phyloP scores from a whole-genome alignment of 1,140 invertebrate species.

The Calycopis cecrops region DNA sequence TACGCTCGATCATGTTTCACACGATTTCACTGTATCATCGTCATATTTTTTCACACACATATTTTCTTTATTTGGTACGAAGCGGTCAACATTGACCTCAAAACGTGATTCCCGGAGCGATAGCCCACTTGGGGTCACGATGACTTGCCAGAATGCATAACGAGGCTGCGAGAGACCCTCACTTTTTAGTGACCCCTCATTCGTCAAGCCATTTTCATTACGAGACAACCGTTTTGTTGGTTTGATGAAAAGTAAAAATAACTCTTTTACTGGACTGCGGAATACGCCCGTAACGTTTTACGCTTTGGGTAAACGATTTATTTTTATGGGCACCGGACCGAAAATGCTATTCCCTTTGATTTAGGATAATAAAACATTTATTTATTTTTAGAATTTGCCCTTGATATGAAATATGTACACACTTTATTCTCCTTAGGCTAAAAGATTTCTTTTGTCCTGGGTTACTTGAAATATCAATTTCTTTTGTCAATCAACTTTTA shows the following conservation, averaged over 20 bases:
- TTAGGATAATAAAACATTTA: not conserved
- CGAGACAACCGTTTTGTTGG: slow-evolving; percentile 23
- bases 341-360: not conserved
- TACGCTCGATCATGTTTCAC: too few relatives aligned
- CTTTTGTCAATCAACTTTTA: too few relatives aligned
- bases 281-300: slow-evolving; percentile 4
- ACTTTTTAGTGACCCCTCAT: slow-evolving; percentile 33
- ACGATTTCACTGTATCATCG: too few relatives aligned
- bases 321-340: slow-evolving; percentile 1
- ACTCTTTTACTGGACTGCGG: slow-evolving; percentile 4
- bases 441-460: too few relatives aligned
- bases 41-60: too few relatives aligned
- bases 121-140: slow-evolving; percentile 30
- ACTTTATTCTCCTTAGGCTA: too few relatives aligned
- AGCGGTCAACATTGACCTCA: slow-evolving; percentile 37
- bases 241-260: slow-evolving; percentile 16
- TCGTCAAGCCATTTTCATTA: slow-evolving; percentile 27
- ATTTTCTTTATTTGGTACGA: slow-evolving; percentile 13
- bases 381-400: too few relatives aligned
- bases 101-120: slow-evolving; percentile 32
- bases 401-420: too few relatives aligned
- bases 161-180: slow-evolving; percentile 32
- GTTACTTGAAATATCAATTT: too few relatives aligned
- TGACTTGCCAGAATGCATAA: slow-evolving; percentile 37
- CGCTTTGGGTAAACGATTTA: slow-evolving; percentile 10